phyloP scores from a whole-genome alignment of 2,113 vertebrate genomes.

The Tinamus guttatus region DNA sequence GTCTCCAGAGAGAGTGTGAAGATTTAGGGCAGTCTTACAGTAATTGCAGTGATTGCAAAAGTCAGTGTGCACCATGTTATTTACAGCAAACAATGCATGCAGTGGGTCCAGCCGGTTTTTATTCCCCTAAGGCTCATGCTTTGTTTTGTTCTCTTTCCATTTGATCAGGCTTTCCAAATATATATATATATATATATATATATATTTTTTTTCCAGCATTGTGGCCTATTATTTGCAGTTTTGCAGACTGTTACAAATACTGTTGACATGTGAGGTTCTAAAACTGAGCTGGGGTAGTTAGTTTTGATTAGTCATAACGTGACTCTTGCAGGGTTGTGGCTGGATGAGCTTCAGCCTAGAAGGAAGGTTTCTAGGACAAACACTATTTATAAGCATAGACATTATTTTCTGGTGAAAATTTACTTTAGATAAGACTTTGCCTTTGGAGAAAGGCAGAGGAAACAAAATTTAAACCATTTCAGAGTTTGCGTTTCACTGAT shows the following conservation, averaged over 20 bases:
- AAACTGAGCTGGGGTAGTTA: not conserved
- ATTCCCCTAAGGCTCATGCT: not conserved
- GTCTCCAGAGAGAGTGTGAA: not conserved
- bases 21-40: constrained; percentile 11
- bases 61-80: not conserved
- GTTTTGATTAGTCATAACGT: not conserved
- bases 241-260: not conserved
- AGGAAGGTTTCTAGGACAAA: not conserved
- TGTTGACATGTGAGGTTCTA: not conserved
- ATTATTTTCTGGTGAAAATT: not conserved
- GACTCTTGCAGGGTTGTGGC: not conserved
- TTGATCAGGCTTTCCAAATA: not conserved
- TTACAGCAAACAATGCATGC: not conserved
- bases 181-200: no score
- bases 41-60: constrained; percentile 31
- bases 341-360: not conserved
- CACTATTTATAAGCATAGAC: not conserved
- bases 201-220: accelerated
- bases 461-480: not conserved
- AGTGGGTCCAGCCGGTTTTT: not conserved
- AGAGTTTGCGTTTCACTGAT: not conserved
- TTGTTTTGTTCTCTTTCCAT: not conserved
- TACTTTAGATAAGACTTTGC: no score
- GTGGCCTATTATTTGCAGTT: not conserved
- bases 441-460: not conserved